Conservation (phyloP, 2,113 vertebrate genomes). For the Camelus bactrianus region DNA sequence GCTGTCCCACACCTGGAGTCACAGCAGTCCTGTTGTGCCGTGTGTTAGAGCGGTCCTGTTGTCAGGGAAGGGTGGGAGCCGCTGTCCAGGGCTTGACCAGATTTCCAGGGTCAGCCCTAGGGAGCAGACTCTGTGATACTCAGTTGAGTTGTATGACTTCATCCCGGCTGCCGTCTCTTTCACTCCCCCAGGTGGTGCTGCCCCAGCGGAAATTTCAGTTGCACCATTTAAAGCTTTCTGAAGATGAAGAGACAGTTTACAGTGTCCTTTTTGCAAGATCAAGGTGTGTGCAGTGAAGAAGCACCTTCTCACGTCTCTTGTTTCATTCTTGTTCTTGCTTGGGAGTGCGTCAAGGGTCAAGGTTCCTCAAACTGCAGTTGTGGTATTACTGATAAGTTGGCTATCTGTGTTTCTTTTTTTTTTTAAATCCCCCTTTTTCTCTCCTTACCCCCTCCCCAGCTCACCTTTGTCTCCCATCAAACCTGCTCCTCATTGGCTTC, state of each 20-base stretch:
- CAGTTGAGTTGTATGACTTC: not conserved
- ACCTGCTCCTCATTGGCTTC: not conserved
- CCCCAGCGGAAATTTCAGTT: constrained; percentile 90
- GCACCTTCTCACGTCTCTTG: not conserved
- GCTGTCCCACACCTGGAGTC: not conserved
- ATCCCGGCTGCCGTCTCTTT: not conserved
- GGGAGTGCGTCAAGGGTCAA: not conserved
- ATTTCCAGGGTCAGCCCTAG: not conserved
- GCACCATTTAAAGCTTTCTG: constrained; percentile 93
- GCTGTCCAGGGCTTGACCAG: not conserved
- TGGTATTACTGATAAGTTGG: not conserved
- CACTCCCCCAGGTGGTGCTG: constrained; percentile 89
- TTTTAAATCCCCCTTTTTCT: not conserved
- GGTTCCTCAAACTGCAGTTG: not conserved
- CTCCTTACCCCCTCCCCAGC: fast-evolving
- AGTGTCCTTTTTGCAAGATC: constrained; percentile 94
- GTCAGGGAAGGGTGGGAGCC: no score
- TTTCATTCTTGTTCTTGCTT: not conserved
- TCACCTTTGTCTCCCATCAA: not conserved
- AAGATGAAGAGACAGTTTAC: constrained; percentile 93
- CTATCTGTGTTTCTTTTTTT: not conserved
- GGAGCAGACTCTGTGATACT: not conserved
- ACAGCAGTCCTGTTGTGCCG: not conserved
- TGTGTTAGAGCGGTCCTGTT: not conserved
- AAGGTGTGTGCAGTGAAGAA: constrained; percentile 86